Evolutionary conservation across 1,140 invertebrate genomes (phyloP).

Genomic region (Onthophagus taurus): DNA sequence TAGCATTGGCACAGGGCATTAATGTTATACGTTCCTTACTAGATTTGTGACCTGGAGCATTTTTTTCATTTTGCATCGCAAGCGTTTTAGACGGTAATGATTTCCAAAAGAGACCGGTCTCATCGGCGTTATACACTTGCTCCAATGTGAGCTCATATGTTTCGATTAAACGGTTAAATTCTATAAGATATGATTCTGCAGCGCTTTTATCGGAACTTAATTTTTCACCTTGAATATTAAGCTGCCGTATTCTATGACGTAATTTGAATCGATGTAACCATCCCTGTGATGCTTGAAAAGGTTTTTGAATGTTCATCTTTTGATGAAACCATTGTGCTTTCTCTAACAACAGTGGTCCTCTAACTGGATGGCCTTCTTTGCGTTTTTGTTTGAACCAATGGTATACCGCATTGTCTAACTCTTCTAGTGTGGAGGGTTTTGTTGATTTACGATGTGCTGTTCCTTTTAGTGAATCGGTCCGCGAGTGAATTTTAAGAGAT

Average conservation of each 20-base stretch:
- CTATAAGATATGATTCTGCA: not conserved
- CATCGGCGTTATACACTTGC: slow-evolving; percentile 13
- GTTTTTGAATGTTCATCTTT: slow-evolving; percentile 18
- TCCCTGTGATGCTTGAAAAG: too few species aligned
- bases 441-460: not conserved
- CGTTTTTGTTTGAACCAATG: slow-evolving; percentile 11
- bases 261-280: not conserved
- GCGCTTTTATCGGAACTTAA: not conserved
- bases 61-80: slow-evolving; percentile 18
- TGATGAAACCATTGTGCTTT: slow-evolving; percentile 30
- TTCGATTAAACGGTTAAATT: not conserved
- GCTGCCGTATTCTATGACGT: not conserved
- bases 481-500: slow-evolving; percentile 7
- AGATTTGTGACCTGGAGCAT: slow-evolving; percentile 17
- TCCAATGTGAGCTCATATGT: not conserved
- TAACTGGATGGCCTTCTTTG: slow-evolving; percentile 19
- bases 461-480: slow-evolving; percentile 4
- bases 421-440: not conserved
- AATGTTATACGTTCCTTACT: slow-evolving; percentile 31
- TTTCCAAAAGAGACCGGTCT: slow-evolving; percentile 20
- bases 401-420: slow-evolving; percentile 6
- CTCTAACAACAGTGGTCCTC: slow-evolving; percentile 27
- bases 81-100: slow-evolving; percentile 27
- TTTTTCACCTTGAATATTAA: slow-evolving; percentile 1
- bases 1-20: slow-evolving; percentile 30